Percentiles rank a stretch among this genome's conserved stretches.
These are phyloP conservation scores for Timema cristinae DNA, from an alignment of 2,888 invertebrate genomes.

Conservation along the genomic window DNA sequence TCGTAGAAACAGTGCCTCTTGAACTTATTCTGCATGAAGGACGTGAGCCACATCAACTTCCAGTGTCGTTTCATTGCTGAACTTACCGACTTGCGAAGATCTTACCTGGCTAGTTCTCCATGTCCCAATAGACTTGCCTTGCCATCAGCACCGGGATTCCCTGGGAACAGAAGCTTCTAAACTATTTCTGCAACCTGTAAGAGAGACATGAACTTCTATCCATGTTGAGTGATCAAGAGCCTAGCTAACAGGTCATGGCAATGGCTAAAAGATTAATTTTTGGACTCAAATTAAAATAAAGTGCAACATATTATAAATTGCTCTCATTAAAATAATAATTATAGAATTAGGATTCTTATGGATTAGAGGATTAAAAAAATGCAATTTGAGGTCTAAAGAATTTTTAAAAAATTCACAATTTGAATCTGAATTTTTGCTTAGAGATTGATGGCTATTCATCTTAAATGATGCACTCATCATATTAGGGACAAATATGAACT, in stretches of 20 bases:
- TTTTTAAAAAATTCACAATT: too few species aligned
- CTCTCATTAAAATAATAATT: too few species aligned
- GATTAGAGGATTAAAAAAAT: too few species aligned
- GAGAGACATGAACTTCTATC: too few species aligned
- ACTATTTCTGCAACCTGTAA: neutral
- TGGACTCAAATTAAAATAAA: neutral
- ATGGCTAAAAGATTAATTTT: neutral
- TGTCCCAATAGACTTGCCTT: slow-evolving; percentile 98
- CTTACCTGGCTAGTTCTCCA: slow-evolving; percentile 92
- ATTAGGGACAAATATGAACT: too few species aligned
- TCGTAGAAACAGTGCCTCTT: slow-evolving; percentile 97
- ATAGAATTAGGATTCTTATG: too few species aligned
- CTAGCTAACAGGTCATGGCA: neutral
- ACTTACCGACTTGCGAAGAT: slow-evolving; percentile 95
- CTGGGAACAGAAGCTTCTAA: slow-evolving; percentile 43
- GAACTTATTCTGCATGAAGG: slow-evolving; percentile 99
- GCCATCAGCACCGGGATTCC: slow-evolving; percentile 99
- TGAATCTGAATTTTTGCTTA: too few species aligned
- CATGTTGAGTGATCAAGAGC: too few species aligned
- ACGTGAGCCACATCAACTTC: slow-evolving; percentile 97
- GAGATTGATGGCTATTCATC: too few species aligned
- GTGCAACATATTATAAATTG: too few species aligned
- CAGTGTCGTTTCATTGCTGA: slow-evolving; percentile 98
- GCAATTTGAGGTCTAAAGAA: too few species aligned
- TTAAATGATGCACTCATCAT: too few species aligned